Evolutionary conservation across 1,140 invertebrate genomes (phyloP), one percentile per base, ranked within the genome.

Genomic region (Drosophila guanche): DNA sequence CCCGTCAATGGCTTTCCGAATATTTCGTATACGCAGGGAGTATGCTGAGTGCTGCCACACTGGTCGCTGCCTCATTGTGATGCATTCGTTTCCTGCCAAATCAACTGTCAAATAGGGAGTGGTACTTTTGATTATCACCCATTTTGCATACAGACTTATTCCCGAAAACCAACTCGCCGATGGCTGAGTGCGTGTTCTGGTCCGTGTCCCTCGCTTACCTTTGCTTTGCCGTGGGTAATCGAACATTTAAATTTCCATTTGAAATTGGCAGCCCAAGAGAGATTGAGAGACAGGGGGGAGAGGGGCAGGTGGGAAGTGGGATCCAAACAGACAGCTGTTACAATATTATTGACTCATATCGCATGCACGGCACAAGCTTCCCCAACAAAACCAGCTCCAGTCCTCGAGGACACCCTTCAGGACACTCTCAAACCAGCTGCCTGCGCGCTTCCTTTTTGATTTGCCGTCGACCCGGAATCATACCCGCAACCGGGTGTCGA

Each of bases 311-410:
- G 58, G 42, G 20, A 27, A 37, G 56, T 60, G 62, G 43, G 56
- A 57, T 37, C 58, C 51, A 63, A 81, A 86, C 60, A 77, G 77
- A 88, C 81, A 86, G 81, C 81, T 86, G 81, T 81, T 86, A 88
- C 77, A 86, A 81, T 86, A 86, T 86, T 88, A 86, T 86, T 86
- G 83, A 86, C 81, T 86, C 81, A 88, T 86, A 86, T 88, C 65
- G 81, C 69, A 88, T 81, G 83, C 74, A 76, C 65, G 57, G 63
- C 73, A 81, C 52, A 76, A 53, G 69, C 77, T 72, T 66, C 51
- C 54, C 47, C 55, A 46, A 70, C 57, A 37, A 37, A 37, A 10
- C 10, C 33, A 46, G 52, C 23, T 55, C 55, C 27, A 47, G 33
- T 55, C 50, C 65, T 71, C 29, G 48, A 84, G 48, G 70, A 72